Conservation (phyloP, 1,140 invertebrate genomes). For the Harpegnathos saltator region DNA sequence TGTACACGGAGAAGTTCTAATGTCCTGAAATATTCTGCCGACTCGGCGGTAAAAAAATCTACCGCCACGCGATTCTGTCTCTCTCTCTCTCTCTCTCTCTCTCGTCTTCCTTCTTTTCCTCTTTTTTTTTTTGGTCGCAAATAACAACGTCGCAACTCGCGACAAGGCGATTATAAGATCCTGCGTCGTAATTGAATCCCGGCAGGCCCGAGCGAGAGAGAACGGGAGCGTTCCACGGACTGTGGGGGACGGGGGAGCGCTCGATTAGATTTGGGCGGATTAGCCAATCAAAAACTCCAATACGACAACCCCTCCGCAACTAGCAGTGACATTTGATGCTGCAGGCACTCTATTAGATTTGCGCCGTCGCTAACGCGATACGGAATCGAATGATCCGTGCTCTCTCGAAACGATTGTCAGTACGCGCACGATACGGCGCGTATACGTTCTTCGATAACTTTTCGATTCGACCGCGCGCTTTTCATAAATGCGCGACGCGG, state of each 20-base stretch:
- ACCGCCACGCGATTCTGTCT: too few relatives aligned
- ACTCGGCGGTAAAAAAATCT: too few relatives aligned
- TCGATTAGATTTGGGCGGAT: slow-evolving; percentile 85
- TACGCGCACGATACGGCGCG: slow-evolving; percentile 32
- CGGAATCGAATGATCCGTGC: slow-evolving; percentile 83
- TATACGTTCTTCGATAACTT: slow-evolving; percentile 38
- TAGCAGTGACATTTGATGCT: slow-evolving; percentile 85
- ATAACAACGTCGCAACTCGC: slow-evolving; percentile 10
- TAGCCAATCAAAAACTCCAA: slow-evolving; percentile 86
- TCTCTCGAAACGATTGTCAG: slow-evolving; percentile 79
- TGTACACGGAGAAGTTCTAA: too few relatives aligned
- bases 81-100: too few relatives aligned
- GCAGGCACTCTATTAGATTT: slow-evolving; percentile 84
- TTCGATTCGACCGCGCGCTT: slow-evolving; percentile 40
- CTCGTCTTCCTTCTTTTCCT: too few relatives aligned
- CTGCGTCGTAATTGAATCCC: slow-evolving; percentile 74
- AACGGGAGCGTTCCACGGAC: slow-evolving; percentile 55
- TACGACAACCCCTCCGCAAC: slow-evolving; percentile 79
- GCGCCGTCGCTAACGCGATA: slow-evolving; percentile 83
- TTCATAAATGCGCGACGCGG: slow-evolving; percentile 8
- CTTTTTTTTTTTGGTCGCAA: too few relatives aligned
- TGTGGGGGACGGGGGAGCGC: slow-evolving; percentile 64
- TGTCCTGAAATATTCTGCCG: too few relatives aligned
- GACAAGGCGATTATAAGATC: slow-evolving; percentile 66
- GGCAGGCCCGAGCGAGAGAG: slow-evolving; percentile 54